Evolutionary conservation across 2,888 invertebrate genomes (phyloP), one percentile per base, ranked within the genome.

Genomic region (Machimus atricapillus): DNA sequence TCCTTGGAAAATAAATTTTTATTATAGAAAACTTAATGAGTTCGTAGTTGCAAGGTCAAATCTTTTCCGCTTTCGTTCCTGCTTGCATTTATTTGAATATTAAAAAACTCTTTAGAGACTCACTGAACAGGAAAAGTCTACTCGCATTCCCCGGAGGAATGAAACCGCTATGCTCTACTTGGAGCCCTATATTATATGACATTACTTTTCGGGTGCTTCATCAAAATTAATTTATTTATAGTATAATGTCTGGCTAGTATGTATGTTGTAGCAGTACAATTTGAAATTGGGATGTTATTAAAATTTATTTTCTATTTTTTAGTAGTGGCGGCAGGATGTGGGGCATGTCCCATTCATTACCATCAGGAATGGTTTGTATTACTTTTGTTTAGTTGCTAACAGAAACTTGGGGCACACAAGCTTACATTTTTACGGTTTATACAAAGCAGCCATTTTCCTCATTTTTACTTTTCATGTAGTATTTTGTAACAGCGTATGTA

Each of bases 341-440:
- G 92, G 92, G 92, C 90, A 93, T 93, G 92, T 93, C 93, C 88
- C 92, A 92, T 91, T 93, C 93, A 90, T 90, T 93, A 89, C 93
- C 93, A 88, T 93, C 93, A 14, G 93, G 93, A 92, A 93, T 93
- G 93, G 93, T 93, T 91, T 90, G 93, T 92, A 91, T 90, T 87
- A 87, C 86, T 88, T 89, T 46, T 83, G 37, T 37, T 73, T 46
- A 40, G 2, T 37, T 83, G 83, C 73, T 83, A 82, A 56, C 16
- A 43, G 37, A 83, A 34, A 83, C 40, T 87, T 85, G 88, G 87
- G 87, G 88, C 88, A 88, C 85, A 86, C 77, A 82, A 56, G 74
- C 76, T 78, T 77, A 46, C 2, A 16, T 46, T 31, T 78, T 46
- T 27, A 78, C n/a, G n/a, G 78, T 46, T 78, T 43, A 46, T 46